Evolutionary conservation across 2,888 invertebrate species (phyloP), one percentile per base, ranked within the genome.

Genomic region (Megaustenia siamemsis): DNA sequence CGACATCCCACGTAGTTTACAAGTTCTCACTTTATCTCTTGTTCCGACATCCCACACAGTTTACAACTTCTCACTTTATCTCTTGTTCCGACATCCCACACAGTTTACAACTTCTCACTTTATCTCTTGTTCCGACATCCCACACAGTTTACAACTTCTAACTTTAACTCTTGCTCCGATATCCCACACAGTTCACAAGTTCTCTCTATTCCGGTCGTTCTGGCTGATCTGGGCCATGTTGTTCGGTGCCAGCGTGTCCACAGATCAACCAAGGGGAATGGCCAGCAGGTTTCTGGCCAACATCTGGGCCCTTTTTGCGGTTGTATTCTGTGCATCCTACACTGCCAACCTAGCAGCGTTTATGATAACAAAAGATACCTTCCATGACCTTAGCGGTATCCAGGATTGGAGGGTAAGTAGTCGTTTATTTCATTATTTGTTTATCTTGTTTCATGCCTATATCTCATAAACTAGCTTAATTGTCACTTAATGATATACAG

Each of bases 141-240:
- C n/a, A n/a, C n/a, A n/a, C n/a, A n/a, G n/a, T n/a, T n/a, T n/a
- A n/a, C n/a, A n/a, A n/a, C n/a, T n/a, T n/a, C n/a, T n/a, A n/a
- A n/a, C n/a, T n/a, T n/a, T n/a, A n/a, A 45, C 6, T 45, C 45
- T 45, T 45, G 45, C 45, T 10, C 8, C 45, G 12, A 45, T 10
- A 45, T 45, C 45, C 6, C 45, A 12, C 32, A 3, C 90, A 94
- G 94, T 93, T 35, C 94, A 94, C 88, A 93, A 92, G 86, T 94
- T 94, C 87, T 93, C 93, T 28, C 95, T 99, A 80, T 99, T 98
- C 94, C 96, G 99, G 86, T 98, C 99, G 0, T 99, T 99, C 94
- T 99, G 99, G 99, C 95, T 99, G 88, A 99, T 99, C 40, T 99
- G 99, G 99, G 99, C 99, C n/a, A 98, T 99, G 86, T 95, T 98